phyloP scores from a whole-genome alignment of 2,113 vertebrate species.

The Casuarius casuarius region DNA sequence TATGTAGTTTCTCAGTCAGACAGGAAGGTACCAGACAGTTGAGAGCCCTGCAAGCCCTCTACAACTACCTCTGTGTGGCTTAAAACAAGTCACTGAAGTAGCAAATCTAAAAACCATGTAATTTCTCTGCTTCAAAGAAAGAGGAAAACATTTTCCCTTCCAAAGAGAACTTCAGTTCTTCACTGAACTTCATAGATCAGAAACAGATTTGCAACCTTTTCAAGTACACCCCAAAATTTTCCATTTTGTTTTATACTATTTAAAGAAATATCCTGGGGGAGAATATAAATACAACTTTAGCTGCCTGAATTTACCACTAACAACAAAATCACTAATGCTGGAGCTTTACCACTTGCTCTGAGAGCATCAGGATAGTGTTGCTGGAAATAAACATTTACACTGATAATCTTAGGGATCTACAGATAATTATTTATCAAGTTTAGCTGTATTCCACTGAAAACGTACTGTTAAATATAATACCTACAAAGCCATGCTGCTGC shows the following conservation, averaged over 20 bases:
- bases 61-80: background rate
- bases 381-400: constrained; percentile 77
- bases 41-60: background rate
- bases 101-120: background rate
- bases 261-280: constrained; percentile 3
- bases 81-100: background rate
- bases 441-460: background rate
- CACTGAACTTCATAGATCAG: background rate
- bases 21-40: background rate
- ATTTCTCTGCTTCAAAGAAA: background rate
- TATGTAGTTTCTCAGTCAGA: background rate
- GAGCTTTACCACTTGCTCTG: constrained; percentile 87
- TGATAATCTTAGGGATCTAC: constrained; percentile 59
- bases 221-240: background rate
- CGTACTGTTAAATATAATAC: background rate
- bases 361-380: constrained; percentile 92
- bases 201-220: background rate
- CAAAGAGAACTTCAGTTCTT: background rate
- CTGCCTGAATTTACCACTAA: constrained; percentile 77
- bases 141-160: background rate
- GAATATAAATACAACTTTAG: background rate
- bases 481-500: background rate
- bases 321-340: constrained; percentile 98
- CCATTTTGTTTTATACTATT: background rate
- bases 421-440: background rate